Base-by-base conservation (phyloP, 2,113 vertebrate species). In the Protomyctophum bolini region DNA sequence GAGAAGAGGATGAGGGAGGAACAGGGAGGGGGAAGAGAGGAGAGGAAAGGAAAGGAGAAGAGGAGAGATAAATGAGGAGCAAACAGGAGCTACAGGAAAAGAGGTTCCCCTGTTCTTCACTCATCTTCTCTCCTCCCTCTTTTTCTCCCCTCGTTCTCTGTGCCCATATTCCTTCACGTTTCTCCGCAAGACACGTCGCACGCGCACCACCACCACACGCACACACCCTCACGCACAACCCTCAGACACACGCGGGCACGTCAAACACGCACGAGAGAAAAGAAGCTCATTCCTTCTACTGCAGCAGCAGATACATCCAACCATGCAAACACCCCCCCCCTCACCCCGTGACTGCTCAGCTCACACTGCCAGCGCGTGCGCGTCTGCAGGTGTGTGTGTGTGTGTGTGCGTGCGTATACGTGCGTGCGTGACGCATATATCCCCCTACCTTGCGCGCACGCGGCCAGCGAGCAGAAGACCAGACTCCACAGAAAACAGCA, bases 401-500 rank as follows among this genome's bases (percentile, higher is more conserved):
- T 63, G 52, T 50, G 10, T 45, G 59, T 21, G 55, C 6, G 41
- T 6, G 58, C 15, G 75, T 29, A 69, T 47, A 80, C 83, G 86
- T 80, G 58, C 5, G 29, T 59, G 69, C 45, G 57, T 12, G 11
- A 15, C 33, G 10, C 9, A 15, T 11, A 6, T 83, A 82, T 85
- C 86, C 58, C 61, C 83, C 83, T 91, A 91, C 88, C 90, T 90
- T 91, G 87, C 70, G 86, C 86, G 72, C 79, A 82, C 72, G 81
- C 79, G 57, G 84, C 89, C 77, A 91, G 83, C 77, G 84, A 84
- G 82, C 83, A 70, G 70, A 91, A 81, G 70, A 87, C 70, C 46
- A 89, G 87, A 83, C 73, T 88, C 90, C 90, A 89, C 77, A 90
- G 88, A 82, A 88, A 87, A 77, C 82, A 85, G 84, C 88, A 86